These are phyloP conservation scores for Halocynthia roretzi DNA, from an alignment of 23 tunicate genomes.

Conservation along the genomic window DNA sequence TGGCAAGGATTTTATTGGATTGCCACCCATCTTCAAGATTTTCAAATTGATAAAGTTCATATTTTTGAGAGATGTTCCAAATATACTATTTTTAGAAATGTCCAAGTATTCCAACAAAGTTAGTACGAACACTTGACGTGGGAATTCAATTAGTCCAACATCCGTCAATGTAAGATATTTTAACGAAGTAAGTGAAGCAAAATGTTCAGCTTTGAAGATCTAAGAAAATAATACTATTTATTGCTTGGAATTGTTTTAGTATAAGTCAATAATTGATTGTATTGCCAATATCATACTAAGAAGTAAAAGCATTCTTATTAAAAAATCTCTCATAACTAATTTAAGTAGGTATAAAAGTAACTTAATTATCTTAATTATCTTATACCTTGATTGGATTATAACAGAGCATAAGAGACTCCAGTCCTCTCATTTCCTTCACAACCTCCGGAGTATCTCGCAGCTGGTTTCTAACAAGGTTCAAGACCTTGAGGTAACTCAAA, in stretches of 20 bases:
- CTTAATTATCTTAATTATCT: not conserved
- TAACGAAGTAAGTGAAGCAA: conserved; percentile 25
- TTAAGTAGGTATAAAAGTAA: not conserved
- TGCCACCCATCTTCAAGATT: conserved; percentile 28
- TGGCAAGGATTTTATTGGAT: conserved; percentile 16
- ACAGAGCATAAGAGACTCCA: conserved; percentile 34
- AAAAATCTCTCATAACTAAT: too few relatives aligned
- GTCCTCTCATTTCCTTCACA: conserved; percentile 45
- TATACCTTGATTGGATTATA: conserved; percentile 59
- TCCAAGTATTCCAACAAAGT: conserved; percentile 36
- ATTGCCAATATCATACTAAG: not conserved
- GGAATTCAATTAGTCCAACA: conserved; percentile 36
- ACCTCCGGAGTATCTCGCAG: conserved; percentile 40
- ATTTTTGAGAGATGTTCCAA: conserved; percentile 17
- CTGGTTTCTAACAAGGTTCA: conserved; percentile 36
- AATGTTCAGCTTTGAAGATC: conserved; percentile 44
- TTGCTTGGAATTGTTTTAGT: not conserved
- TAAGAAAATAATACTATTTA: not conserved
- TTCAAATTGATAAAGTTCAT: conserved; percentile 30
- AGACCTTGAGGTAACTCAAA: conserved; percentile 22
- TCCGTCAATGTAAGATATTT: conserved; percentile 37
- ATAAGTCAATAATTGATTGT: not conserved
- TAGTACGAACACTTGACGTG: conserved; percentile 20
- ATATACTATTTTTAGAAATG: conserved; percentile 32
- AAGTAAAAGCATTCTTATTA: too few relatives aligned